Base-by-base conservation (phyloP, 2,888 invertebrate species). In the Netelia virgata region DNA sequence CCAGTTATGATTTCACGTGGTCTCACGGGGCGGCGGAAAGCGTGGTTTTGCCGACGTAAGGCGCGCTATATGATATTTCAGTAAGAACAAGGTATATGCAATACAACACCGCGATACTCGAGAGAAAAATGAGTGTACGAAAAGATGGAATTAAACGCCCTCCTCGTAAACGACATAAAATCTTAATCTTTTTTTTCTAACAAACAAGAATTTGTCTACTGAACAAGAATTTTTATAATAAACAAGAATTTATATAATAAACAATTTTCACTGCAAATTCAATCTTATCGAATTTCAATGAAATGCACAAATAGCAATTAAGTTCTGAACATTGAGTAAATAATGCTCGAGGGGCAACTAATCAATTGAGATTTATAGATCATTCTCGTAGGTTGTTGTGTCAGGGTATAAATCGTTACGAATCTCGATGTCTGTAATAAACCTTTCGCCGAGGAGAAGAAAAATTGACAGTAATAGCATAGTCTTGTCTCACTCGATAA, bases 21-120 rank as follows among this genome's bases (percentile, higher is more conserved):
- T 55, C 41, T 69, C 75, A n/a, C 68, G 28, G 64, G 55, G 10
- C 55, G 57, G 16, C 43, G 57, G 55, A 57, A 66, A 79, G 64
- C 64, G 50, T 63, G 59, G 61, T 79, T 79, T 79, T 72, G 63
- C 80, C n/a, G 76, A 72, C 77, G 75, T 76, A 59, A 72, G 80
- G 50, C 72, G 57, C 0, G 28, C 8, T n/a, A 59, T 76, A 80
- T 84, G 76, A 84, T 73, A 84, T 84, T 84, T 84, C 76, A 84
- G 80, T 57, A 57, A 36, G 76, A 16, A 57, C 43, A 6, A 47
- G 23, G 72, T 76, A 76, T 28, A 84, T 64, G 68, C 68, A 84
- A 84, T 73, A 64, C 55, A 50, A 63, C 64, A 55, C 64, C 64
- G 64, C 3, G 63, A 23, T 23, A 1, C 20, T 47, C 50, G 3